Evolutionary conservation across 2,888 invertebrate species (phyloP), one percentile per base, ranked within the genome.

Genomic region (Heliconius erato): DNA sequence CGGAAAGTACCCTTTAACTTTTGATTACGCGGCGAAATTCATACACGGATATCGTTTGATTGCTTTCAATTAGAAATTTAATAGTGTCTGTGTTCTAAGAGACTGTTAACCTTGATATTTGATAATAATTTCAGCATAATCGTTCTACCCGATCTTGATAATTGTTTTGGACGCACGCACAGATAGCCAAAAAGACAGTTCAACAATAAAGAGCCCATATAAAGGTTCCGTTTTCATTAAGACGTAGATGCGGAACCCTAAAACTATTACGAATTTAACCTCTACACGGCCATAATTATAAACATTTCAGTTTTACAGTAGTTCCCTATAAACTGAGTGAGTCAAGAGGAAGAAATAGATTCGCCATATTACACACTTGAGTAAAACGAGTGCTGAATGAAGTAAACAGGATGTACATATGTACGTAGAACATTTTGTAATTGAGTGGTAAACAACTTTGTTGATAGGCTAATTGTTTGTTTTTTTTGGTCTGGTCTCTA

Each of bases 321-420:
- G 26, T 28, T 67, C 44, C 26, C 16, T 26, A 1, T 26, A 63
- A 9, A n/a, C 7, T 6, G 14, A 7, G 16, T 63, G 76, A 76
- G 76, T 76, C 76, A 76, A 35, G n/a, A 63, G 12, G 12, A 14
- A 74, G 63, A 76, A 76, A 76, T 76, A 76, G 76, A 76, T 76
- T 76, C 11, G n/a, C 59, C 35, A 59, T 16, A 32, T 32, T 32
- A 76, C 59, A 59, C 76, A n/a, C 76, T 63, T 63, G 54, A 35
- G 76, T 63, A 26, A 35, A 76, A 63, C 59, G 35, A 63, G 59
- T 76, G 63, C 4, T 63, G 76, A 63, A 76, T 26, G 76, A 76
- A 76, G 35, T 76, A 63, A 76, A 76, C 76, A 76, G 76, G 76
- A 76, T 63, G 26, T 49, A 7, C 40, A 54, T 19, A 74, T 59